Evolutionary conservation across 2,797 vertebrate species (phyloP), one percentile per base, ranked within the genome.

Genomic region (Brotula barbata): DNA sequence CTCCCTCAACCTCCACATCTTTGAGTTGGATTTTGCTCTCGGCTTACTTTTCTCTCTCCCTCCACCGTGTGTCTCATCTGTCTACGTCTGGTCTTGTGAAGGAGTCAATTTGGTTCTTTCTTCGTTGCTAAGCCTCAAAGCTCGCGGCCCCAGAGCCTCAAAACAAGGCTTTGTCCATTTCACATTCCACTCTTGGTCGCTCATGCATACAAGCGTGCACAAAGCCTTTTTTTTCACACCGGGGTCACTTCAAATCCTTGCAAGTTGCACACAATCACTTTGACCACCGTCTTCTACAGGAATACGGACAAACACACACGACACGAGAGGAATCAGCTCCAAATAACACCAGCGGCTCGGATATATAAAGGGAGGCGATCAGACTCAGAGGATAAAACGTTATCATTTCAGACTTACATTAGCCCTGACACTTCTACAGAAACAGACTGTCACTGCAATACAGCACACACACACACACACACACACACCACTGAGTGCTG

Each of bases 191-290:
- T n/a, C 37, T 2, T 40, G 21, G 41, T 34, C 53, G 1, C 20
- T 39, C 49, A 23, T 33, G 44, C 66, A 67, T 40, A 37, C 13
- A 15, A 14, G 13, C 36, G 15, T 15, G 33, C 33, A 7, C 33
- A 34, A n/a, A n/a, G 4, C 9, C 1, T 45, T 72, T 77, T 81
- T 77, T 78, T 84, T 81, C 67, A 85, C 77, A 71, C 14, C 47
- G 7, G 0, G 65, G 72, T 71, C 78, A 66, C 68, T 71, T 82
- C 52, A 20, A 40, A 76, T 77, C 71, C 37, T 54, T 39, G 2
- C 31, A 54, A 59, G 57, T 59, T 52, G 39, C 56, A 58, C 48
- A 73, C 65, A 52, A 70, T 49, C 52, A 50, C 57, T 80, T 57
- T 20, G 57, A 77, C 58, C 9, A 51, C 22, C 44, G 43, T 78